Evolutionary conservation across 2,888 invertebrate genomes (phyloP).

Genomic region (Merodon equestris): DNA sequence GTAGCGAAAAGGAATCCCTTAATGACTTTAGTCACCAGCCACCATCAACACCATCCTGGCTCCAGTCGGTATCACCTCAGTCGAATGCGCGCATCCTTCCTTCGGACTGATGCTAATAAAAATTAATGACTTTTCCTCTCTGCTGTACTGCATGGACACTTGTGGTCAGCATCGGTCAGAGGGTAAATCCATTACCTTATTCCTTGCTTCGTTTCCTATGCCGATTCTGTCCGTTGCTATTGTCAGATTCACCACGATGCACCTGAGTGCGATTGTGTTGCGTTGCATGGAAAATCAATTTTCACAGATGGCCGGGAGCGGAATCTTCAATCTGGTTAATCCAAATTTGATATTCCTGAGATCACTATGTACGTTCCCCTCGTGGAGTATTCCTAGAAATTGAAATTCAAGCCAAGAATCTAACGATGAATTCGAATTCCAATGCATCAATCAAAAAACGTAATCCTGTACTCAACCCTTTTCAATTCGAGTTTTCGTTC

Average conservation of each 20-base stretch:
- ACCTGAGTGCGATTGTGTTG: conserved; percentile 36
- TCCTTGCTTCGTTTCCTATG: no score
- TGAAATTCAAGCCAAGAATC: conserved; percentile 65
- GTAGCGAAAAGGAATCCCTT: conserved; percentile 61
- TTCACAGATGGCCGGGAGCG: conserved; percentile 10
- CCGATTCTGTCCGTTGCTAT: no score
- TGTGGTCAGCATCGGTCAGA: conserved; percentile 50
- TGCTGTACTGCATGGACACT: conserved; percentile 29
- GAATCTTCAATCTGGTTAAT: no score
- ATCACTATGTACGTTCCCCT: not conserved
- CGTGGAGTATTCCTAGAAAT: conserved; percentile 14
- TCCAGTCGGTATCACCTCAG: conserved; percentile 24
- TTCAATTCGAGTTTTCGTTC: conserved; percentile 2
- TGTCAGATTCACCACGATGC: conserved; percentile 25
- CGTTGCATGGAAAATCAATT: conserved; percentile 25
- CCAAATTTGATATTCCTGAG: not conserved
- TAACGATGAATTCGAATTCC: conserved; percentile 59
- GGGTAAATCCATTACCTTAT: conserved; percentile 16
- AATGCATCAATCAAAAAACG: conserved; percentile 63
- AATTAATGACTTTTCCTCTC: conserved; percentile 59
- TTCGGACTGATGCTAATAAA: conserved; percentile 56
- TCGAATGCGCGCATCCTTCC: conserved; percentile 51
- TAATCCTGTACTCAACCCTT: conserved; percentile 54
- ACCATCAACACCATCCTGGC: conserved; percentile 32
- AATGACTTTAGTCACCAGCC: conserved; percentile 36